phyloP scores from a whole-genome alignment of 2,797 vertebrate species.

The Molossus alvarezi region DNA sequence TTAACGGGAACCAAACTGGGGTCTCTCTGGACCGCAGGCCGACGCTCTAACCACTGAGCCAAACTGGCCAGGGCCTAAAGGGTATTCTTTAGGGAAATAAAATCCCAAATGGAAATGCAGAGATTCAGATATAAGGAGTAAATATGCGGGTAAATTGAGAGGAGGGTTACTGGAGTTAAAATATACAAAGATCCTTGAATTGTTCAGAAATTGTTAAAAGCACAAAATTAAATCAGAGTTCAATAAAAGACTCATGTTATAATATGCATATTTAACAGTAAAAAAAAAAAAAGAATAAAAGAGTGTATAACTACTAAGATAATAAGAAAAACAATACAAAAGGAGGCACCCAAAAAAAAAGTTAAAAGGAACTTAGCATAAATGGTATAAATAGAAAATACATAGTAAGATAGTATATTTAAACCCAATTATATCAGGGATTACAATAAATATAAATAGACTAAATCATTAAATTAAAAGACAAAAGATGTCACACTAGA shows the following conservation, averaged over 20 bases:
- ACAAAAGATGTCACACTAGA: slow-evolving; percentile 31
- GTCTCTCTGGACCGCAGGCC: background rate
- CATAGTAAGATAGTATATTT: slow-evolving; percentile 13
- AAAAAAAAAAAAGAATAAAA: slow-evolving; percentile 15
- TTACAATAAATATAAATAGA: slow-evolving; percentile 48
- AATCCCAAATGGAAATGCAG: background rate
- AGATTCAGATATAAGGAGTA: background rate
- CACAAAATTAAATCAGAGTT: slow-evolving; percentile 37
- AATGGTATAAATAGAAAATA: slow-evolving; percentile 39
- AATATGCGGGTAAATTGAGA: slow-evolving; percentile 4
- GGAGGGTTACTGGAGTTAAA: background rate
- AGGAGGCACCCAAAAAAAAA: background rate
- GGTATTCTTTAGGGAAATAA: slow-evolving; percentile 1
- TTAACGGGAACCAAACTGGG: background rate
- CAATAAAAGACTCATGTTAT: slow-evolving; percentile 26
- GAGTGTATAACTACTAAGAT: background rate
- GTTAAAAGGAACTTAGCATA: background rate
- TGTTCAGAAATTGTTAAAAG: slow-evolving; percentile 9
- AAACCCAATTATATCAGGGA: background rate
- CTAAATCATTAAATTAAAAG: background rate
- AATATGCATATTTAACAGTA: slow-evolving; percentile 1
- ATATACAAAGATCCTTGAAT: background rate
- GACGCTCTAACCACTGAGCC: background rate
- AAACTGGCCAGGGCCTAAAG: background rate
- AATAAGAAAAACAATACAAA: slow-evolving; percentile 42